Base-by-base conservation (phyloP, 2,888 invertebrate genomes). In the Fragum whitleyi region DNA sequence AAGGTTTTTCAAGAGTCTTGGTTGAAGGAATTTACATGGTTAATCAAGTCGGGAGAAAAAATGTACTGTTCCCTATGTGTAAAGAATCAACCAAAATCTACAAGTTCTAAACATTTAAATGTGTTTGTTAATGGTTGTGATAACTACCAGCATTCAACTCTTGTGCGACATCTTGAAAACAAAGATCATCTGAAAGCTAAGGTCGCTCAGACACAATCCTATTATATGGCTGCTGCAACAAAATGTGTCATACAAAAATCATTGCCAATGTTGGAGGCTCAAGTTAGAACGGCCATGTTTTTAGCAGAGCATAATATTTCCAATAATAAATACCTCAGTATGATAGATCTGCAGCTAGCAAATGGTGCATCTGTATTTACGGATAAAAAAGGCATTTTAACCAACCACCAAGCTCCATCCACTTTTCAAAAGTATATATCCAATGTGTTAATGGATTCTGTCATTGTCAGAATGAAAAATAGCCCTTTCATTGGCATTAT, bases 401-500 rank as follows among this genome's bases (percentile, higher is more conserved):
- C n/a, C n/a, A n/a, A n/a, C n/a, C 53, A 79, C 32, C 28, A 68
- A 9, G 53, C 53, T 19, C n/a, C 53, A 6, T 47, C 71, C 19
- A 26, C n/a, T 2, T 68, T 79, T 42, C 79, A 74, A 59, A 62
- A 53, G 26, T 61, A 69, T 57, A 19, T 70, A 19, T 73, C 78
- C 6, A 62, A 65, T 65, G 70, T 79, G 7, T 61, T 79, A 53
- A 69, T 26, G 51, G 71, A 77, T 42, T 51, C 65, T 19, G 53
- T 47, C 16, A 26, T 71, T n/a, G 71, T 71, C 1, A 28, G 74
- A 55, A 47, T 74, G 19, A 68, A 62, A 70, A 62, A 70, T 29
- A 79, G 74, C 36, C 74, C 79, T 28, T 74, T 55, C 65, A 32
- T 74, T 32, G 79, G 79, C 9, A 74, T 79, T 5, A 74, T 79